phyloP scores from a whole-genome alignment of 2,113 vertebrate genomes.

The Talpa occidentalis region DNA sequence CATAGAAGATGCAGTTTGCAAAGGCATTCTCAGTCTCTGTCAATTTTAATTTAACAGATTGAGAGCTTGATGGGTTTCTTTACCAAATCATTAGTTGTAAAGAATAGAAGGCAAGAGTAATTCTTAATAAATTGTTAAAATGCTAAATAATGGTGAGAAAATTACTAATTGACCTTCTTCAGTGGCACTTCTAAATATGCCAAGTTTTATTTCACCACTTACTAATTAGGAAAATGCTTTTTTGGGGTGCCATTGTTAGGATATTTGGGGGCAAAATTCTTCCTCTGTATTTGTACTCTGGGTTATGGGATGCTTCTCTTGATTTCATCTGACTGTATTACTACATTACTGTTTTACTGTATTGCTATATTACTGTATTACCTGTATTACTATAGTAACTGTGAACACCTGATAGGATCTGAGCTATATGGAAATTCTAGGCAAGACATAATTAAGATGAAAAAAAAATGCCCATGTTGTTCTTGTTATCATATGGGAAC shows the following conservation, averaged over 20 bases:
- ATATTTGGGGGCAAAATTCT: neutral
- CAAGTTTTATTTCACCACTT: neutral
- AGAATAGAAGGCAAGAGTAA: constrained; percentile 13
- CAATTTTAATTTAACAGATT: constrained; percentile 45
- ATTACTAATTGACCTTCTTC: neutral
- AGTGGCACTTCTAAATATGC: neutral
- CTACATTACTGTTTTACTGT: too few relatives aligned
- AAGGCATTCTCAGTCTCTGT: neutral
- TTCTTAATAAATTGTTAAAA: constrained; percentile 44
- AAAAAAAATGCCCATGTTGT: neutral
- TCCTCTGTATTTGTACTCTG: neutral
- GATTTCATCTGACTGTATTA: neutral
- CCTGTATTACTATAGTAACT: neutral
- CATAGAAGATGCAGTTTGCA: constrained; percentile 11
- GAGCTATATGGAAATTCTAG: neutral
- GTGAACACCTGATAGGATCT: neutral
- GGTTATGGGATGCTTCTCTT: neutral
- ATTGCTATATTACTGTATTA: too few relatives aligned
- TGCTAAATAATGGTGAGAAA: constrained; percentile 37
- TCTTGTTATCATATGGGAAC: neutral
- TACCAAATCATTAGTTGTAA: neutral
- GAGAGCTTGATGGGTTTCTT: constrained; percentile 22
- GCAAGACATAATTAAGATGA: neutral
- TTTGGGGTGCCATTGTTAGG: neutral
- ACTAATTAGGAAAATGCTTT: neutral